These are phyloP conservation scores for Lipophrys pholis DNA, from an alignment of 2,113 vertebrate species.

Conservation along the genomic window DNA sequence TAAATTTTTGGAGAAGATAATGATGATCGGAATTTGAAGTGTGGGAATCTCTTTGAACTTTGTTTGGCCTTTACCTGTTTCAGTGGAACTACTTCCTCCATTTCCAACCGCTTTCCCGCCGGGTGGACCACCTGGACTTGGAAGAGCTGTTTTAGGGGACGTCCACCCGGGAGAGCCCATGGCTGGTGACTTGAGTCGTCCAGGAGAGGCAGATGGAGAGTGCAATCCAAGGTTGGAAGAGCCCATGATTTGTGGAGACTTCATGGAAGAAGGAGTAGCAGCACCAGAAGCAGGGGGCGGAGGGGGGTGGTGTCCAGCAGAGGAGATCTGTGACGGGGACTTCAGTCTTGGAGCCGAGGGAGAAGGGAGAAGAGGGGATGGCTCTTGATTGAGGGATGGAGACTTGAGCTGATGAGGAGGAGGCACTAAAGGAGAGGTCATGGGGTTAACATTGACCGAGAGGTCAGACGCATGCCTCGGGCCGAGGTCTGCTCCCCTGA, in stretches of 20 bases:
- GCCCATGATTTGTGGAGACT: conserved; percentile 94
- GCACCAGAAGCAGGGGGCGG: conserved; percentile 86
- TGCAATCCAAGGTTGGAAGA: conserved; percentile 88
- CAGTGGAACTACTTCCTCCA: conserved; percentile 77
- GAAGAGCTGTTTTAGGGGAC: conserved; percentile 91
- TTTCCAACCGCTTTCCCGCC: conserved; percentile 79
- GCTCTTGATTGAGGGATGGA: conserved; percentile 90
- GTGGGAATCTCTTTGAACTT: background rate
- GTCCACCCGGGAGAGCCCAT: conserved; percentile 95
- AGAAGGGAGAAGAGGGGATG: conserved; percentile 90
- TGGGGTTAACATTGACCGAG: conserved; percentile 88
- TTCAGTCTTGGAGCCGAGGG: conserved; percentile 92
- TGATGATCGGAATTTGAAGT: background rate
- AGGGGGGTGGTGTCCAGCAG: conserved; percentile 81
- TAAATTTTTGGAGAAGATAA: conserved; percentile 15
- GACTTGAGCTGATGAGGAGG: conserved; percentile 90
- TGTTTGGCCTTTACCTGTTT: conserved; percentile 71
- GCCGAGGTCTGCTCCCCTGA: conserved; percentile 80
- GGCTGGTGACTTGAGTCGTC: conserved; percentile 92
- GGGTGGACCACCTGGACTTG: conserved; percentile 89
- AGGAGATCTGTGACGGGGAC: conserved; percentile 90
- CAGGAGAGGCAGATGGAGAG: conserved; percentile 92
- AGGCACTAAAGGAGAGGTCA: conserved; percentile 90
- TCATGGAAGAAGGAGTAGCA: conserved; percentile 85
- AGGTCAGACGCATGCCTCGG: conserved; percentile 91